phyloP scores from a whole-genome alignment of 2,888 invertebrate genomes.

The Parnassius apollo region DNA sequence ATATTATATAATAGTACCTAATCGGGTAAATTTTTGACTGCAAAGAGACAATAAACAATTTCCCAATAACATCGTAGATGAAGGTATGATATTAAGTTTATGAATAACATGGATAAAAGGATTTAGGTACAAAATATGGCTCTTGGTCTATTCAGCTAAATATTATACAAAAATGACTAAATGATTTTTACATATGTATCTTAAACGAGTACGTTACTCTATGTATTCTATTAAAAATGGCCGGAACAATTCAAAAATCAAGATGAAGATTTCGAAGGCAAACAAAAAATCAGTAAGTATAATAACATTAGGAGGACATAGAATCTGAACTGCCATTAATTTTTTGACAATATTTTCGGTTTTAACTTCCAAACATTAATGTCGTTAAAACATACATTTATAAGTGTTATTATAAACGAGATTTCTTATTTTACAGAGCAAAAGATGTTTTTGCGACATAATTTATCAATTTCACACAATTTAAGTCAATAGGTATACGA shows the following conservation, averaged over 20 bases:
- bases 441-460: no score
- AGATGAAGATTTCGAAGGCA: slow-evolving; percentile 42
- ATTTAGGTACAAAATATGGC: not conserved
- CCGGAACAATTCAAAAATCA: slow-evolving; percentile 72
- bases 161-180: slow-evolving; percentile 10
- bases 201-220: slow-evolving; percentile 46
- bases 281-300: not conserved
- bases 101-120: not conserved
- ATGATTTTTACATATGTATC: slow-evolving; percentile 14
- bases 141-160: slow-evolving; percentile 9
- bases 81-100: no score
- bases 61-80: not conserved
- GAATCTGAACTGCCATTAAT: slow-evolving; percentile 1
- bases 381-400: slow-evolving; percentile 2
- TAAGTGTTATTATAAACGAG: no score
- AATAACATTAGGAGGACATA: not conserved
- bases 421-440: no score
- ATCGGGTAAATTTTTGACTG: not conserved
- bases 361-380: slow-evolving; percentile 17
- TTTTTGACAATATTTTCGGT: not conserved
- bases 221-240: slow-evolving; percentile 73
- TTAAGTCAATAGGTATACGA: no score
- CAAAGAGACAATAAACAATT: slow-evolving; percentile 9
- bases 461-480: no score
- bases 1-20: no score